A percentile compares a stretch with the other conserved stretches of the same genome.
Conservation (phyloP, 2,113 vertebrate genomes). For the Rhynchomys soricoides region DNA sequence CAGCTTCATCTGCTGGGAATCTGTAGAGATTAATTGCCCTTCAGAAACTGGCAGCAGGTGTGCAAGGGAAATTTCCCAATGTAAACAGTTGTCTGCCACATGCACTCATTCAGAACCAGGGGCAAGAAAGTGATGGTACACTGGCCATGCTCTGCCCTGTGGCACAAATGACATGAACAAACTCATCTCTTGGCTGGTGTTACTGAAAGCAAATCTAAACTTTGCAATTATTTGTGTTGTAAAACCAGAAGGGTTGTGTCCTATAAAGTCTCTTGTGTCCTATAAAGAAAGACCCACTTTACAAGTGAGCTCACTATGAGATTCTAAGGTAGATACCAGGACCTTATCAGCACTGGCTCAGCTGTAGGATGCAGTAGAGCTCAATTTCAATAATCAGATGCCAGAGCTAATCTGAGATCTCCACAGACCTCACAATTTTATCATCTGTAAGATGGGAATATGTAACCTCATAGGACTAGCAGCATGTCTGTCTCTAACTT, state of each 20-base stretch:
- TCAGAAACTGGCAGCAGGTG: conserved; percentile 27
- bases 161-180: conserved; percentile 37
- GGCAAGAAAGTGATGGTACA: conserved; percentile 45
- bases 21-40: conserved; percentile 28
- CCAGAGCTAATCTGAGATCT: neutral
- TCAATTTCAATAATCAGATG: neutral
- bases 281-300: conserved; percentile 42
- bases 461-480: neutral
- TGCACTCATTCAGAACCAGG: neutral
- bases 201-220: conserved; percentile 15
- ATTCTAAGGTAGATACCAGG: neutral
- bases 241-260: neutral
- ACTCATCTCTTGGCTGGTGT: conserved; percentile 38
- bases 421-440: neutral
- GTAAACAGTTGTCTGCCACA: conserved; percentile 51
- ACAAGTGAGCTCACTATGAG: neutral
- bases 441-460: neutral
- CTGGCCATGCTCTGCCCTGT: conserved; percentile 28
- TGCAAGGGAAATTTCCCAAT: conserved; percentile 53
- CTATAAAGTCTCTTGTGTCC: neutral
- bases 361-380: too few species aligned
- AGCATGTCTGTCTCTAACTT: neutral
- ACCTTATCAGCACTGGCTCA: neutral
- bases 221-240: neutral
- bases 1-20: neutral